Evolutionary conservation across 1,140 invertebrate species (phyloP), one percentile per base, ranked within the genome.

Genomic region (Cydia splendana): DNA sequence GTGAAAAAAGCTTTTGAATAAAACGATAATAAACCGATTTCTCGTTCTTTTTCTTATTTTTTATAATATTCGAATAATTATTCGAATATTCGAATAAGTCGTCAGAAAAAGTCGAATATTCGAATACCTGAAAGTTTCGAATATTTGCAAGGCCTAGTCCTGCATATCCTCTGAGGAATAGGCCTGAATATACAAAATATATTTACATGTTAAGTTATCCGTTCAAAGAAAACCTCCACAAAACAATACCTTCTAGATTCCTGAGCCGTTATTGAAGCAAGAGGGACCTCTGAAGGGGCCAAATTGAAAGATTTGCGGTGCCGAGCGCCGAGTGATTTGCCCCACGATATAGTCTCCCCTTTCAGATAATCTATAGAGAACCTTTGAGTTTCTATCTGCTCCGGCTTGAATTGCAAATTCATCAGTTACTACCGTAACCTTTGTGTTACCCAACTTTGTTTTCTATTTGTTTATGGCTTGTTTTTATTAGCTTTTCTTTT

Each of bases 271-370:
- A 71, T 71, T 71, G 67, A 38, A 71, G 34, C 30, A 38, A 42
- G 24, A 69, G 28, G 65, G n/a, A 42, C 38, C n/a, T 24, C 57
- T 62, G 57, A 24, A 71, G 67, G 34, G 28, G 34, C 67, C 4
- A 71, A 71, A 71, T 71, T 45, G 67, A 45, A 71, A 71, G 67
- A 71, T 71, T 71, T 71, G 34, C 30, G 67, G 67, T 38, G 18
- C 30, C 34, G 28, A 13, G 28, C 67, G 34, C 67, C 2, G 34
- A 71, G 67, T 71, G 28, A 15, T 71, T 71, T 69, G 65, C n/a
- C 57, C 57, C 57, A 24, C 20, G 24, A 12, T 53, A 24, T 12
- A 62, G 18, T 62, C 18, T 2, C 20, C 57, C 57, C 20, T 62
- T 62, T 62, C 3, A 62, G 57, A 6, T 20, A 62, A 62, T 62